Evolutionary conservation across 2,888 invertebrate species (phyloP).

Genomic region (Dryobotodes eremita): DNA sequence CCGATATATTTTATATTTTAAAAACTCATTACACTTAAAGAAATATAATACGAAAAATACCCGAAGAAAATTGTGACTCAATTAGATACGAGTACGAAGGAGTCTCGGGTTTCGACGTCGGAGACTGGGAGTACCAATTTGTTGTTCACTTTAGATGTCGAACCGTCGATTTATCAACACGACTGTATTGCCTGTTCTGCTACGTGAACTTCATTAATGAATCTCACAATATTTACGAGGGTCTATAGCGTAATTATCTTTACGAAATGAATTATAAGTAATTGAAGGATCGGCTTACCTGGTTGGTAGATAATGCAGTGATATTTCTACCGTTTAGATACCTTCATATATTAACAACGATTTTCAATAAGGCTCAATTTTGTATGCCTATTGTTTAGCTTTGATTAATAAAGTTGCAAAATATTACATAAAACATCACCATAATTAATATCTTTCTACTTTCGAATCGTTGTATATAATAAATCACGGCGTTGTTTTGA

Average conservation of each 20-base stretch:
- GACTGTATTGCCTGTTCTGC: slow-evolving; percentile 6
- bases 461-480: slow-evolving; percentile 8
- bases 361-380: background rate
- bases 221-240: slow-evolving; percentile 32
- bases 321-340: background rate
- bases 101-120: background rate
- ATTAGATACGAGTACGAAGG: slow-evolving; percentile 4
- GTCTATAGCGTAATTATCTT: slow-evolving; percentile 35
- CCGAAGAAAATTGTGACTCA: background rate
- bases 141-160: slow-evolving; percentile 20
- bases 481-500: slow-evolving; percentile 1
- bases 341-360: background rate
- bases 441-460: background rate
- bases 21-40: background rate
- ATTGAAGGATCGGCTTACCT: slow-evolving; percentile 33
- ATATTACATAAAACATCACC: background rate
- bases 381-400: background rate
- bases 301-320: background rate
- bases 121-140: slow-evolving; percentile 13
- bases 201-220: slow-evolving; percentile 24
- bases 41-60: background rate
- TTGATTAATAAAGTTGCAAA: background rate
- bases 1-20: background rate
- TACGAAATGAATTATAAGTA: slow-evolving; percentile 25
- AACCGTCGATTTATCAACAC: slow-evolving; percentile 35